A percentile compares a stretch with the other conserved stretches of the same genome.
phyloP scores from a whole-genome alignment of 2,113 vertebrate species.

The Mohoua ochrocephala region DNA sequence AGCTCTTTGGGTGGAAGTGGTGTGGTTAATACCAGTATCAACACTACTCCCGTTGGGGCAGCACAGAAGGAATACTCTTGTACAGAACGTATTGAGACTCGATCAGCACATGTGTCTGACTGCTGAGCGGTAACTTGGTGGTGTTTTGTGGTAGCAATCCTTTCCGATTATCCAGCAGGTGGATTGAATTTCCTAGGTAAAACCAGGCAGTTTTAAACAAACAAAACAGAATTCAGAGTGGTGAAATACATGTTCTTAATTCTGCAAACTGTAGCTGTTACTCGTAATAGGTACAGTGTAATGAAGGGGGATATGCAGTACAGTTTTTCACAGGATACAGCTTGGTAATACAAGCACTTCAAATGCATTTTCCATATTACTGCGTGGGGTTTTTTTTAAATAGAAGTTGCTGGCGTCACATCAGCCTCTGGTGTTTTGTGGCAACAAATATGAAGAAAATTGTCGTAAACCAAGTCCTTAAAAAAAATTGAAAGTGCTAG shows the following conservation, averaged over 20 bases:
- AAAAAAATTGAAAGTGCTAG: background rate
- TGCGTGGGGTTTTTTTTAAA: background rate
- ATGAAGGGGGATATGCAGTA: background rate
- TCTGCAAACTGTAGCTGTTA: background rate
- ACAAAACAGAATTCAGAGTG: background rate
- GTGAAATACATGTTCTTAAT: background rate
- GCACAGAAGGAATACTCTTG: background rate
- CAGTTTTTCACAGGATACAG: background rate
- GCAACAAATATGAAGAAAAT: background rate
- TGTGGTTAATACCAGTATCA: background rate
- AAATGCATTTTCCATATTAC: background rate
- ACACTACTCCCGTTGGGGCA: background rate
- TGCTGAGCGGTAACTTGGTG: background rate
- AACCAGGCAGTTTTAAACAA: background rate
- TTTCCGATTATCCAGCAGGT: background rate
- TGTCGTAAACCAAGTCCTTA: background rate
- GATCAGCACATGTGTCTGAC: background rate
- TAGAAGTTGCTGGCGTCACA: background rate
- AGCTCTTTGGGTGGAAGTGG: background rate
- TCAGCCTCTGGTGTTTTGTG: background rate
- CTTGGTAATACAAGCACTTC: background rate
- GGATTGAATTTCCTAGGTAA: background rate
- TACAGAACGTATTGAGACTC: background rate
- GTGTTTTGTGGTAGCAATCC: background rate
- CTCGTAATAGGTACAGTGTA: background rate